Evolutionary conservation across 2,888 invertebrate species (phyloP), one percentile per base, ranked within the genome.

Genomic region (Cerceris rybyensis): DNA sequence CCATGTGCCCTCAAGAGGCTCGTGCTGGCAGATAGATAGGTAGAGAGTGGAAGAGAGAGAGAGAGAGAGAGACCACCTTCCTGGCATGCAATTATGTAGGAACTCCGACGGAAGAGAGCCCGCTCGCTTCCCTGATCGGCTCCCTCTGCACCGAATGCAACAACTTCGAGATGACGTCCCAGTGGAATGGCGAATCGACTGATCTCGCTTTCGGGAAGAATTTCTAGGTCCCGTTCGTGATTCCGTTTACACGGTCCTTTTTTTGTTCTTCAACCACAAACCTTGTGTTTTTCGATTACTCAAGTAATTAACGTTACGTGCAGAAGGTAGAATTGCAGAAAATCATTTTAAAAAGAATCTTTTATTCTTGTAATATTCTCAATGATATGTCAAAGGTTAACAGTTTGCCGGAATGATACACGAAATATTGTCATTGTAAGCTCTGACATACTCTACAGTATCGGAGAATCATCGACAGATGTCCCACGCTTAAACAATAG

Each of bases 81-180:
- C 73, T 46, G 82, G 75, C 59, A 75, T 78, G 84, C 81, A 86
- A 87, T 87, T 87, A 86, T 79, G 59, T 80, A 83, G 83, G 84
- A 86, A 87, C 82, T 78, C 70, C 67, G 86, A 83, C 82, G 78
- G 78, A 83, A 83, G 83, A 83, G 75, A 83, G 80, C 83, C 28
- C 52, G 61, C 72, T 73, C 66, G 71, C 71, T 75, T 72, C 79
- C 54, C 68, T 70, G 83, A 83, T 80, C 74, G 72, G 67, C 63
- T 69, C 74, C 71, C 71, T 74, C 67, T 80, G 80, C 79, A 73
- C 61, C 65, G 72, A 72, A 79, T 77, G 79, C 79, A 79, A 77
- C 79, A 77, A 67, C 68, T 58, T 70, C 60, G 57, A 67, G 66
- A 74, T 67, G 70, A 73, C 16, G 14, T 46, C 61, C 16, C 61